These are phyloP conservation scores for Anoplopoma fimbria DNA, from an alignment of 2,113 vertebrate genomes.

Conservation along the genomic window DNA sequence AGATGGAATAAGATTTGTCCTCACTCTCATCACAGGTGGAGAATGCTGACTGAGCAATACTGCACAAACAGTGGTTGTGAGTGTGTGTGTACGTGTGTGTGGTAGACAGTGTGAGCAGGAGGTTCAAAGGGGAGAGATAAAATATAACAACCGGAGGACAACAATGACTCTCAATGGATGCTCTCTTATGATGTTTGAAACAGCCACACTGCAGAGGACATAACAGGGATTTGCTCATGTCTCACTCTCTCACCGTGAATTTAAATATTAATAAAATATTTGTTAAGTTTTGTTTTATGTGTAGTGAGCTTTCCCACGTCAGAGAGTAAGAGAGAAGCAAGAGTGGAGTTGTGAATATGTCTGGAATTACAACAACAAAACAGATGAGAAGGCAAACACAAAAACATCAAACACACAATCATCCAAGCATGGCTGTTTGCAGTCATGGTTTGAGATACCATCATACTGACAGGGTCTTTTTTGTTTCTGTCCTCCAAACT, in stretches of 20 bases:
- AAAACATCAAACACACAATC: neutral
- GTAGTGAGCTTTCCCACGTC: neutral
- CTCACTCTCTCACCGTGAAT: neutral
- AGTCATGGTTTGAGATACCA: too few relatives aligned
- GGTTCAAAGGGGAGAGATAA: neutral
- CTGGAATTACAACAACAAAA: neutral
- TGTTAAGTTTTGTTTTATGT: neutral
- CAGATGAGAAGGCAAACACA: neutral
- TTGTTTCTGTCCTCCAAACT: too few relatives aligned
- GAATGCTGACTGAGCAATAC: slow-evolving; percentile 9
- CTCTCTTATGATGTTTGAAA: neutral
- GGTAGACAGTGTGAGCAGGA: neutral
- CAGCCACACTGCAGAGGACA: neutral
- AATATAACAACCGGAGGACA: neutral
- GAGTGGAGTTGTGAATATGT: neutral
- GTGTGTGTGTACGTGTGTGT: neutral
- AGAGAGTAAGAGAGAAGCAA: neutral
- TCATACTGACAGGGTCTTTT: too few relatives aligned
- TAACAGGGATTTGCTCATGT: neutral
- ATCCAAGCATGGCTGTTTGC: too few relatives aligned
- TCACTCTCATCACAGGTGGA: neutral
- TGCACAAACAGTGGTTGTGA: neutral
- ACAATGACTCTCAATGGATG: neutral
- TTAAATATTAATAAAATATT: neutral
- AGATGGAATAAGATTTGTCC: neutral